Evolutionary conservation across 2,888 invertebrate genomes (phyloP).

Genomic region (Apodemia mormo): DNA sequence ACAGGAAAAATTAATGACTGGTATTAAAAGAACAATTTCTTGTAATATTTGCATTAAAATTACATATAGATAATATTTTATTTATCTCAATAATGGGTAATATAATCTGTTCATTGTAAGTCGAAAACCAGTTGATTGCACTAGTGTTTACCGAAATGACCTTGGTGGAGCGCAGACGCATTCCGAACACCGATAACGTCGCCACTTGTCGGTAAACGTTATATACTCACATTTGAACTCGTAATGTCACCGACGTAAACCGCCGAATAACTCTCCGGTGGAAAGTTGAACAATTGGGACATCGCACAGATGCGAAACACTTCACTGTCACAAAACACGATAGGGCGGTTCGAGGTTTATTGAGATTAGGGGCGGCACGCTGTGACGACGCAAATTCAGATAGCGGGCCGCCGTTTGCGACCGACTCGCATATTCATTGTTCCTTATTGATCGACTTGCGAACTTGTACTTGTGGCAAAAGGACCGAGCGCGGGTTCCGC

Average conservation of each 20-base stretch:
- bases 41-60: background rate
- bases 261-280: conserved; percentile 72
- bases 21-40: background rate
- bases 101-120: background rate
- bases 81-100: background rate
- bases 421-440: conserved; percentile 54
- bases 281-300: conserved; percentile 62
- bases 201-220: conserved; percentile 45
- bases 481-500: conserved; percentile 43
- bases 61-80: background rate
- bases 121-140: conserved; percentile 67
- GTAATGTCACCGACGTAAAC: conserved; percentile 60
- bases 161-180: conserved; percentile 62
- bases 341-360: conserved; percentile 21
- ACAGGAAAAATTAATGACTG: background rate
- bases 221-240: conserved; percentile 65
- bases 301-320: conserved; percentile 55
- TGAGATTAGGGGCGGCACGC: conserved; percentile 27
- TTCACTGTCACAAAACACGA: conserved; percentile 24
- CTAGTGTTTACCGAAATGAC: conserved; percentile 53
- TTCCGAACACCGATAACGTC: conserved; percentile 52
- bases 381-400: conserved; percentile 41
- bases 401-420: conserved; percentile 44
- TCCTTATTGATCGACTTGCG: conserved; percentile 55
- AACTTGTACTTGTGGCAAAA: conserved; percentile 36